Conservation (phyloP, 2,113 vertebrate species). For the Oreocharis arfaki region DNA sequence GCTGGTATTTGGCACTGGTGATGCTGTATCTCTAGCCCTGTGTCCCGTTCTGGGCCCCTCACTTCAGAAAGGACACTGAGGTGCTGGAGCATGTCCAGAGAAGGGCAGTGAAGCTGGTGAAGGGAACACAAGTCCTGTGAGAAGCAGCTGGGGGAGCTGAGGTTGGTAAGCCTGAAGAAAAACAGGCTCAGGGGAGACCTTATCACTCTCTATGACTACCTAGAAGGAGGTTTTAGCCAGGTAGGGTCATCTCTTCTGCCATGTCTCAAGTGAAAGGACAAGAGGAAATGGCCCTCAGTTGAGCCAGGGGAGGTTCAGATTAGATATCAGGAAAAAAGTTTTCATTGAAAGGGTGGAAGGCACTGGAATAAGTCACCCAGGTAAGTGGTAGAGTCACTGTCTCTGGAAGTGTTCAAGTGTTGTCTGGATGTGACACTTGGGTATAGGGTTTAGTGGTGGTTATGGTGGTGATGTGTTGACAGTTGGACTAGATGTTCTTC, state of each 20-base stretch:
- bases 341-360: not conserved
- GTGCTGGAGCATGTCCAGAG: not conserved
- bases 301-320: not conserved
- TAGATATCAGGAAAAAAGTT: not conserved
- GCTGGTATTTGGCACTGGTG: not conserved
- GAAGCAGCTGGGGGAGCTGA: not conserved
- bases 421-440: not conserved
- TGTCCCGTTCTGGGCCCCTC: not conserved
- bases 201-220: not conserved
- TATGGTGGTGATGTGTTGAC: not conserved
- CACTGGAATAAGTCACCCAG: not conserved
- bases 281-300: not conserved
- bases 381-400: not conserved
- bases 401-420: not conserved
- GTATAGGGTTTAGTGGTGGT: not conserved
- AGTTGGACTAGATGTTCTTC: not conserved
- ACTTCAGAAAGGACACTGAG: not conserved
- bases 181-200: not conserved
- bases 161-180: not conserved
- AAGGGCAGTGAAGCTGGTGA: accelerated
- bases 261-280: not conserved
- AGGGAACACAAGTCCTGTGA: not conserved
- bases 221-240: not conserved
- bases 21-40: not conserved
- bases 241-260: not conserved